A percentile compares a stretch with the other conserved stretches of the same genome.
These are phyloP conservation scores for Disparrhopalites patrizii DNA, from an alignment of 2,888 invertebrate species.

Conservation along the genomic window DNA sequence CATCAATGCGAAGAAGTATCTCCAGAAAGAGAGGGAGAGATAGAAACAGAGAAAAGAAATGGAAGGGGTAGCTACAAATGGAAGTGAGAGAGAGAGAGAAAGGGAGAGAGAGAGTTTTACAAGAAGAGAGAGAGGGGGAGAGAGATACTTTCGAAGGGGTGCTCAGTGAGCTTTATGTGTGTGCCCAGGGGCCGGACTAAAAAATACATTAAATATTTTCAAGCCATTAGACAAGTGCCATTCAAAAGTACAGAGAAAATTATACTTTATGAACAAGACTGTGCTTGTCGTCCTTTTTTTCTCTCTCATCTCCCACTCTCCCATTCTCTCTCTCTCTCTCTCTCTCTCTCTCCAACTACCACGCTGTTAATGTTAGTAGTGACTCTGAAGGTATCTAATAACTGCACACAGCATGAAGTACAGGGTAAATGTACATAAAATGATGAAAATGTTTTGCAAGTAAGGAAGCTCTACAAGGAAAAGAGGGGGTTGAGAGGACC, in stretches of 20 bases:
- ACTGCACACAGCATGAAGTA: too few relatives aligned
- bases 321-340: not conserved
- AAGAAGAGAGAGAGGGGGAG: not conserved
- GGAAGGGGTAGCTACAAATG: too few relatives aligned
- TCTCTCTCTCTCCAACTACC: not conserved
- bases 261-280: constrained; percentile 18
- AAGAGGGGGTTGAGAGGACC: too few relatives aligned
- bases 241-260: constrained; percentile 24
- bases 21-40: too few relatives aligned
- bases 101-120: not conserved
- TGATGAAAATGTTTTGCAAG: too few relatives aligned
- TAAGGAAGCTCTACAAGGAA: too few relatives aligned
- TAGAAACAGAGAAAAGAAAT: too few relatives aligned
- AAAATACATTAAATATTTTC: constrained; percentile 46
- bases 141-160: constrained; percentile 5
- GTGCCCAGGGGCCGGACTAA: constrained; percentile 33
- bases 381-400: too few relatives aligned
- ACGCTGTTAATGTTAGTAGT: too few relatives aligned
- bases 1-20: too few relatives aligned
- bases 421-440: too few relatives aligned
- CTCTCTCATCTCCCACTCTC: not conserved
- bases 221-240: constrained; percentile 41
- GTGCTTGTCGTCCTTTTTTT: not conserved
- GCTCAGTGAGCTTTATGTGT: constrained; percentile 28
- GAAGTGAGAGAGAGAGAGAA: not conserved